Base-by-base conservation (phyloP, 2,888 invertebrate genomes). In the Torymus auratus region DNA sequence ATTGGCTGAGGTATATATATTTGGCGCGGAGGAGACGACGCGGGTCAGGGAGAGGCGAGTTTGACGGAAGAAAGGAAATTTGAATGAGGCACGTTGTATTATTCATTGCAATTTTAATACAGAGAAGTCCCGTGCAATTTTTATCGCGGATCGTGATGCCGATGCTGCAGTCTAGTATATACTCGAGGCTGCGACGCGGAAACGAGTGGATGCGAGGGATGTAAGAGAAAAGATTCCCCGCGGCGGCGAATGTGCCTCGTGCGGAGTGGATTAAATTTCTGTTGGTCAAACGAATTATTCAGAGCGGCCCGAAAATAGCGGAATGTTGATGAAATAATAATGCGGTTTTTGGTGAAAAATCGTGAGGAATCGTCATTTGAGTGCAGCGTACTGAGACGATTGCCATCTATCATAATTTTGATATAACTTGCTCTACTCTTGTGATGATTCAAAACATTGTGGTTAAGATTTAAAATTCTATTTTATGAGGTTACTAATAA, bases 21-120 rank as follows among this genome's bases (percentile, higher is more conserved):
- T 69, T 58, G 71, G 60, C 64, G 70, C n/a, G 12, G 52, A 28
- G 4, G 58, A 23, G 50, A 52, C n/a, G 65, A 28, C 64, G 70
- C n/a, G 68, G 50, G 60, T 55, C 65, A 68, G 65, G 55, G 55
- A 76, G 68, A 41, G 41, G 41, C 5, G 7, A 41, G 23, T 74
- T 82, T 75, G 80, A 78, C 74, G 75, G 72, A 78, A 77, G 61
- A 76, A 75, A 80, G 71, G 72, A 82, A 80, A 82, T 82, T 82
- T 82, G 78, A 82, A 82, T 78, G 80, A 72, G 67, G 80, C 75
- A 23, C 70, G 67, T 56, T 82, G 80, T 74, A 74, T 80, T 82
- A 82, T 82, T 82, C 82, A 80, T 82, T 78, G 80, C 80, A 82
- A 82, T 80, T 80, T 82, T 82, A 82, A 82, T 80, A 80, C 78